A percentile compares a stretch with the other conserved stretches of the same genome.
phyloP scores from a whole-genome alignment of 2,888 invertebrate genomes.

The Rotaria socialis region DNA sequence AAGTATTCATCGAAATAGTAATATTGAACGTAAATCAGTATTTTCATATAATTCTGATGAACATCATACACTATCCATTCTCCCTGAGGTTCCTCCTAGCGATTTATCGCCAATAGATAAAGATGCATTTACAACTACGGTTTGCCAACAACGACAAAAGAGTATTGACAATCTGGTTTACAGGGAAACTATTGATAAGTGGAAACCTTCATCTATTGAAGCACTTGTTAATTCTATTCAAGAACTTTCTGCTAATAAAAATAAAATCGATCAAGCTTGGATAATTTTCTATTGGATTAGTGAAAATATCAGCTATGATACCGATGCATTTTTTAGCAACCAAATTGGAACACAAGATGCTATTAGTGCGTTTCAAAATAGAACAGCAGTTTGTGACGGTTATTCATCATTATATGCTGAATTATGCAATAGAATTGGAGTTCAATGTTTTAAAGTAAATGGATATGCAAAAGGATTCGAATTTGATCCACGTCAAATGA shows the following conservation, averaged over 20 bases:
- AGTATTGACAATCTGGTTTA: not conserved
- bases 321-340: not conserved
- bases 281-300: conserved; percentile 40
- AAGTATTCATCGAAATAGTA: too few relatives aligned
- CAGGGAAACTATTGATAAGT: not conserved
- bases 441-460: conserved; percentile 16
- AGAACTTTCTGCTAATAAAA: not conserved
- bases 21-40: too few relatives aligned
- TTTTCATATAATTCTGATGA: too few relatives aligned
- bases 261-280: not conserved
- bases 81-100: not conserved
- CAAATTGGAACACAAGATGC: not conserved
- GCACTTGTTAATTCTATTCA: not conserved
- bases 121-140: not conserved
- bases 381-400: conserved; percentile 38
- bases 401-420: conserved; percentile 25
- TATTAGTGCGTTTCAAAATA: conserved; percentile 26
- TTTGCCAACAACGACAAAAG: not conserved
- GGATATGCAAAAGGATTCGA: conserved; percentile 39
- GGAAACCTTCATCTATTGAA: not conserved
- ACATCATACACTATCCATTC: too few relatives aligned
- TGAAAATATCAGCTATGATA: conserved; percentile 30
- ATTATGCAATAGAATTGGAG: not conserved
- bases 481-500: conserved; percentile 26
- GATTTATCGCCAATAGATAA: not conserved